Conservation (phyloP, 2,888 invertebrate genomes). For the Drosophila neotestacea region DNA sequence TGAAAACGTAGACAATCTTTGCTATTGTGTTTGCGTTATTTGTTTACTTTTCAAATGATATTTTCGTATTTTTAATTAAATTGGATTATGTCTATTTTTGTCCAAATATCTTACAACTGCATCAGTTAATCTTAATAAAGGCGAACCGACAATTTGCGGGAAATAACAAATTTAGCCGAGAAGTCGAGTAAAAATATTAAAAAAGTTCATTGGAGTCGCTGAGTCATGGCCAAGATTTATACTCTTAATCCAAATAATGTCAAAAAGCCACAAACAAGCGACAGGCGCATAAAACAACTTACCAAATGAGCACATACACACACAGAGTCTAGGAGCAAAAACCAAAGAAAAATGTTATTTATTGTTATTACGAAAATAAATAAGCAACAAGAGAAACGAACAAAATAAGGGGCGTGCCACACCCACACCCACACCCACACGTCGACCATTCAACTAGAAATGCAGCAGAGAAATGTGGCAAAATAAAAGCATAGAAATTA, state of each 20-base stretch:
- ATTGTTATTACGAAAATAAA: conserved; percentile 81
- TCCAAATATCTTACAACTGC: conserved; percentile 2
- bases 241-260: conserved; percentile 79
- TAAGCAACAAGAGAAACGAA: conserved; percentile 62
- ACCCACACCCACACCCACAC: conserved; percentile 43
- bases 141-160: conserved; percentile 17
- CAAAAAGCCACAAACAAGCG: conserved; percentile 81
- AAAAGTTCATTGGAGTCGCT: conserved; percentile 35
- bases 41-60: conserved; percentile 23
- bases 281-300: conserved; percentile 79
- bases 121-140: conserved; percentile 23
- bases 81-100: conserved; percentile 3
- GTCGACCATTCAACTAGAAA: conserved; percentile 16
- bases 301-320: conserved; percentile 65
- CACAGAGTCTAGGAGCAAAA: conserved; percentile 41
- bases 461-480: conserved; percentile 69
- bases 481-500: conserved; percentile 78
- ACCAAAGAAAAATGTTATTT: conserved; percentile 76
- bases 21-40: conserved; percentile 1
- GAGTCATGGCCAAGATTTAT: conserved; percentile 65
- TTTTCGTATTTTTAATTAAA: conserved; percentile 40
- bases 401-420: conserved; percentile 37
- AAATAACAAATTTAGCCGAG: background rate
- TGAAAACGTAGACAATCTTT: background rate
- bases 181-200: conserved; percentile 35